phyloP scores from a whole-genome alignment of 2,888 invertebrate genomes.

The Hofmannophila pseudospretella region DNA sequence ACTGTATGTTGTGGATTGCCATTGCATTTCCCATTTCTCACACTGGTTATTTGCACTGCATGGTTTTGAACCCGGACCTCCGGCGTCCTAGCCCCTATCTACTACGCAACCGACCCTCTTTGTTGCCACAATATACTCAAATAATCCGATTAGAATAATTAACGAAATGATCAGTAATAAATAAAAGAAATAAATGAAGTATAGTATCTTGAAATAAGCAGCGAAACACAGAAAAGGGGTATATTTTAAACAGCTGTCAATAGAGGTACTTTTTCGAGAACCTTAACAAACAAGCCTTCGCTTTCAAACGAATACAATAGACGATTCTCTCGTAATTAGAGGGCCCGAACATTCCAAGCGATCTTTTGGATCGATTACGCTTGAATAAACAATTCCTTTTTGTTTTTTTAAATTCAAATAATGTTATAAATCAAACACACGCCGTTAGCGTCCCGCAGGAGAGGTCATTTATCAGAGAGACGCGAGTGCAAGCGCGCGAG shows the following conservation, averaged over 20 bases:
- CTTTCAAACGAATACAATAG: slow-evolving; percentile 41
- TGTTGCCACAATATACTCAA: no score
- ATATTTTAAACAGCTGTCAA: slow-evolving; percentile 5
- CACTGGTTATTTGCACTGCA: no score
- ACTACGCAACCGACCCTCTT: no score
- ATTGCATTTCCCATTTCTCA: no score
- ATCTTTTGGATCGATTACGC: slow-evolving; percentile 66
- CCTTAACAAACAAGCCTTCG: slow-evolving; percentile 9
- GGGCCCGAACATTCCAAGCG: slow-evolving; percentile 55
- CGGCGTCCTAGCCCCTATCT: no score
- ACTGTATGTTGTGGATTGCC: no score
- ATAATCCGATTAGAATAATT: no score
- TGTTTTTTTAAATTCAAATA: slow-evolving; percentile 59
- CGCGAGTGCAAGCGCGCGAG: slow-evolving; percentile 50
- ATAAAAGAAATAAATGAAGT: no score
- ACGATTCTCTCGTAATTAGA: slow-evolving; percentile 50
- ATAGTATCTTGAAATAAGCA: no score
- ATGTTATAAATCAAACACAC: slow-evolving; percentile 74
- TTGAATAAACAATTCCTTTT: slow-evolving; percentile 65
- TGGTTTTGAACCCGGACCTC: no score
- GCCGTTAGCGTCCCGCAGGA: slow-evolving; percentile 57
- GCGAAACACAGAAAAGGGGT: not conserved
- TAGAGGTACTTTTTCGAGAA: slow-evolving; percentile 9
- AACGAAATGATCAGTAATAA: no score
- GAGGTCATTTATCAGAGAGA: slow-evolving; percentile 64